Evolutionary conservation across 2,888 invertebrate genomes (phyloP), one percentile per base, ranked within the genome.

Genomic region (Troides aeacus): DNA sequence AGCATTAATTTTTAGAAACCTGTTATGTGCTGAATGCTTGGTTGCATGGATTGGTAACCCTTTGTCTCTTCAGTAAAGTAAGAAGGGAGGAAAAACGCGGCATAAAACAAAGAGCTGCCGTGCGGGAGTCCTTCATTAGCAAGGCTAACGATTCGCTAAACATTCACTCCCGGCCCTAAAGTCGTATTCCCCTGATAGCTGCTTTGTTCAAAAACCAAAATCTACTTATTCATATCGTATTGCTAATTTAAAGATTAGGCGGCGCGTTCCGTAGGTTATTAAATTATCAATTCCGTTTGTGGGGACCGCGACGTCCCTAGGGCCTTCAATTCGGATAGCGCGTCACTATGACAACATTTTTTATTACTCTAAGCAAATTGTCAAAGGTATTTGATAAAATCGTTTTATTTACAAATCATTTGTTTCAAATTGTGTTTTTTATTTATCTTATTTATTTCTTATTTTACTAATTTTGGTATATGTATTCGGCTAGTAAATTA

Each of bases 141-240:
- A 77, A 76, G 78, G 79, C 83, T 88, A 90, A 89, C 87, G 85
- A 83, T 78, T 81, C 79, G 79, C 84, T 84, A 86, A 87, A 85
- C 84, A 84, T 78, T 81, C 81, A 79, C 77, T 73, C 71, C 72
- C 70, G 71, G 73, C 78, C 79, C 79, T 78, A 79, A 78, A 81
- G 72, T 73, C 70, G 76, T 83, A 86, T 85, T 88, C 88, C 89
- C 88, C 76, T 72, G 88, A 76, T 84, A 81, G 81, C 81, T 81
- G 86, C 87, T 88, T 88, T 85, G 85, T 85, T 82, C 82, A 76
- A 75, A 62, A 80, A 84, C 87, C 88, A 80, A 89, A 89, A 89
- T 89, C 88, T 89, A 89, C 89, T 89, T 89, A 89, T 87, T 88
- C 82, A 90, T 92, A 92, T 92, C 92, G 89, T 91, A 92, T 92